Conservation (phyloP, 2,113 vertebrate species). For the Pygoscelis antarcticus region DNA sequence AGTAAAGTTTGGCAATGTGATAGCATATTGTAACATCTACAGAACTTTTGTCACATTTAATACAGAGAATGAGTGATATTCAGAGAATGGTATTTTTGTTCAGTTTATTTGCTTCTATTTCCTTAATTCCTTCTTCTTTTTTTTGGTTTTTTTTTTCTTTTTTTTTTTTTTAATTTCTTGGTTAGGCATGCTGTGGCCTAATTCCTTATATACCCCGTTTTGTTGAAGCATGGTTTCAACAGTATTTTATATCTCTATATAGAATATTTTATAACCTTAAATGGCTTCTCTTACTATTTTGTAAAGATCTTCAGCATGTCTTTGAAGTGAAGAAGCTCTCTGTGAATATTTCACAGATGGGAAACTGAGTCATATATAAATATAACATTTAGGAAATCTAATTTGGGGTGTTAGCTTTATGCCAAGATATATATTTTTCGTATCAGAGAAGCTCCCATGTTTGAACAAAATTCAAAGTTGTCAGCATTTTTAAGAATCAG, state of each 20-base stretch:
- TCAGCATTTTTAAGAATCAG: neutral
- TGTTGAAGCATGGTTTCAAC: neutral
- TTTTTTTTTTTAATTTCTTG: neutral
- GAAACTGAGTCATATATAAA: constrained; percentile 59
- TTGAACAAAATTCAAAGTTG: neutral
- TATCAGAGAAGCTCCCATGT: neutral
- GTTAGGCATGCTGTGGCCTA: neutral
- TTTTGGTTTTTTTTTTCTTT: no score
- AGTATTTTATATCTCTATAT: neutral
- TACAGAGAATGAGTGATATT: neutral
- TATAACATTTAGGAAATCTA: constrained; percentile 52
- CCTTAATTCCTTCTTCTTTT: neutral
- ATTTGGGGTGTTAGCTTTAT: constrained; percentile 12
- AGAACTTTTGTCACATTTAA: neutral
- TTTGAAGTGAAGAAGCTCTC: constrained; percentile 27
- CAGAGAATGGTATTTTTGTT: neutral
- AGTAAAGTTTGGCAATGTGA: neutral
- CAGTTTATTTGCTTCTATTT: neutral
- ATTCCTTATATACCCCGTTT: neutral
- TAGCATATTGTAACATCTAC: neutral
- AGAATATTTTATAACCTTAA: constrained; percentile 39
- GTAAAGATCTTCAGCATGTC: constrained; percentile 7
- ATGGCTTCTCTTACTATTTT: constrained; percentile 30
- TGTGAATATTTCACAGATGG: constrained; percentile 46
- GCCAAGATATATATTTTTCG: neutral